Evolutionary conservation across 2,113 vertebrate genomes (phyloP), one percentile per base, ranked within the genome.

Genomic region (Hemicordylus capensis): DNA sequence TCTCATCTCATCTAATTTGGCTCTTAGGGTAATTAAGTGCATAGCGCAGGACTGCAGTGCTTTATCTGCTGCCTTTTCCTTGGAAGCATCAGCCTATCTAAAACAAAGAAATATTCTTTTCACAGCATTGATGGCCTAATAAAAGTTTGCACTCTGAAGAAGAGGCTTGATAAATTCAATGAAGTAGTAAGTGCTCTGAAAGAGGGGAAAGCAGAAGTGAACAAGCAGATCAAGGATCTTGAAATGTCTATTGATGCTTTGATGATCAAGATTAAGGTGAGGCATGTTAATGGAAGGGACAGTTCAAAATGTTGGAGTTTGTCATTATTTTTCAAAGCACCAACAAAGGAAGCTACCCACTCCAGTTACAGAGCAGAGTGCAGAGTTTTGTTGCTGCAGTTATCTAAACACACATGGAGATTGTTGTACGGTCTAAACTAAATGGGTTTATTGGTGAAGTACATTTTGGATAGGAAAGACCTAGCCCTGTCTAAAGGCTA

Each of bases 181-280:
- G 97, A 98, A 95, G 98, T 99, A 89, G 98, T 98, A 75, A 96
- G 85, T 54, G 97, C 96, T 3, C 92, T 99, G 85, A 99, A 98
- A 94, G 98, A 99, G 84, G 98, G 98, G 3, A 98, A 99, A 77
- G 95, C 96, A 19, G 98, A 99, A 88, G 97, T 98, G 96, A 98
- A 94, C 92, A 96, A 96, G 51, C 98, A 98, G 92, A 88, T 98
- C 89, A 96, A 97, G 88, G 95, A 97, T 2, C 96, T 99, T 91
- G 98, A 99, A 54, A 73, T 87, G 77, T 97, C 98, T 84, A 97
- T 99, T 81, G 94, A 98, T 93, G 85, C 95, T 19, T 96, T 96
- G 87, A 95, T 98, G 91, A 89, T 89, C 79, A 98, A 97, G 92
- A 98, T 99, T 94, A 99, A 99, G 98, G 99, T 99, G 92, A 64